Evolutionary conservation across 2,113 vertebrate species (phyloP), one percentile per base, ranked within the genome.

Genomic region (Percopsis transmontana): DNA sequence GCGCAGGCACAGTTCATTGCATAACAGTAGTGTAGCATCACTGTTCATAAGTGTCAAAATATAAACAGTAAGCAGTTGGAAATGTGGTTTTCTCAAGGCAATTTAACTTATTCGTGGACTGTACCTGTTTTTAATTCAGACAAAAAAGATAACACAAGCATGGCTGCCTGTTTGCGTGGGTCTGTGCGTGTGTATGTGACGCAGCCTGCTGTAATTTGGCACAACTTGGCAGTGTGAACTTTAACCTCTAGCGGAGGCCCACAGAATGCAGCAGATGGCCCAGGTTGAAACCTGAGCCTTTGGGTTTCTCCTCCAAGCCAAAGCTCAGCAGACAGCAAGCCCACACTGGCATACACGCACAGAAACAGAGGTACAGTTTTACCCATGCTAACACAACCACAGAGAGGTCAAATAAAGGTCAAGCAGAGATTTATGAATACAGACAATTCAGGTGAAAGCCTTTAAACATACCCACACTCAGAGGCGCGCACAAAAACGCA

Each of bases 251-350:
- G 18, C 24, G 20, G 75, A 72, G 62, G 73, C 63, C 72, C 42
- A 3, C 1, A 2, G 61, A 71, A 57, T 57, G 54, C 54, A 63
- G 57, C 68, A 21, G 59, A 48, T 66, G 81, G 80, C 70, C 74
- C 58, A 10, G 4, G 50, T 56, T 66, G 82, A 80, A 87, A 90
- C 58, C 60, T 2, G 72, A 88, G 55, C 48, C 70, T 51, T 52
- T 51, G 66, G 53, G 64, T 78, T 79, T 86, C 72, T 67, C 72
- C 70, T 78, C 60, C 52, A 45, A 72, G n/a, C 38, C 65, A 58
- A 76, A 80, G 61, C 41, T 66, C 71, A 75, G 69, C 76, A 64
- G 78, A 82, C 70, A 89, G 70, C 67, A 71, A 81, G 61, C 48
- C 61, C 53, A 68, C 60, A 65, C 61, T 40, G 42, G 48, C 38